Evolutionary conservation across 2,113 vertebrate genomes (phyloP).

Genomic region (Sinocyclocheilus anophthalmus): DNA sequence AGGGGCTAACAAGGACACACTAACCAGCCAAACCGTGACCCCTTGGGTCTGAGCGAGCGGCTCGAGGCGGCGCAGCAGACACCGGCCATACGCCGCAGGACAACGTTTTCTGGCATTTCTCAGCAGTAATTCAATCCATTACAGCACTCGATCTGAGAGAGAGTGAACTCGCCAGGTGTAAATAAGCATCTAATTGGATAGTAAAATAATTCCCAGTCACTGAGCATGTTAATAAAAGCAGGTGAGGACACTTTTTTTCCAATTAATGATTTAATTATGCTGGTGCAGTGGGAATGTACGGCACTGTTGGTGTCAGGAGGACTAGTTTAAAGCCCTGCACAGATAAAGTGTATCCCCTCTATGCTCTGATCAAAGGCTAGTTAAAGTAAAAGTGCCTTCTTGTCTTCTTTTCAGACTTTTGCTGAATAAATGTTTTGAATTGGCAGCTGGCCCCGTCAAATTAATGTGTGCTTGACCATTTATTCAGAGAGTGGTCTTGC

Average conservation of each 20-base stretch:
- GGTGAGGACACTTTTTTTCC: slow-evolving; percentile 40
- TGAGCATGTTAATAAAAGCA: slow-evolving; percentile 40
- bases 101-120: neutral
- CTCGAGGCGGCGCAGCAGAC: neutral
- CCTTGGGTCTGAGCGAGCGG: neutral
- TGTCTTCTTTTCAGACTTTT: slow-evolving; percentile 28
- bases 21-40: neutral
- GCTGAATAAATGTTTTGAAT: slow-evolving; percentile 33
- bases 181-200: slow-evolving; percentile 51
- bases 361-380: slow-evolving; percentile 27
- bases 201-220: slow-evolving; percentile 45
- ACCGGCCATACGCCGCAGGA: neutral
- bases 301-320: neutral
- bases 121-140: slow-evolving; percentile 40
- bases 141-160: slow-evolving; percentile 21
- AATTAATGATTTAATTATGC: slow-evolving; percentile 48
- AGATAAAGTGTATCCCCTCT: neutral
- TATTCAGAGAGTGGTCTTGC: slow-evolving; percentile 9
- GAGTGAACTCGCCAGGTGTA: slow-evolving; percentile 47
- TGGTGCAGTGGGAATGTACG: neutral
- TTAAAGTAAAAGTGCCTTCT: slow-evolving; percentile 16
- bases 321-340: slow-evolving; percentile 1
- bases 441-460: slow-evolving; percentile 46
- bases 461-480: slow-evolving; percentile 35
- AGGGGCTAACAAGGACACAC: neutral